These are phyloP conservation scores for Autographa pulchrina DNA, from an alignment of 2,888 invertebrate genomes.

Conservation along the genomic window DNA sequence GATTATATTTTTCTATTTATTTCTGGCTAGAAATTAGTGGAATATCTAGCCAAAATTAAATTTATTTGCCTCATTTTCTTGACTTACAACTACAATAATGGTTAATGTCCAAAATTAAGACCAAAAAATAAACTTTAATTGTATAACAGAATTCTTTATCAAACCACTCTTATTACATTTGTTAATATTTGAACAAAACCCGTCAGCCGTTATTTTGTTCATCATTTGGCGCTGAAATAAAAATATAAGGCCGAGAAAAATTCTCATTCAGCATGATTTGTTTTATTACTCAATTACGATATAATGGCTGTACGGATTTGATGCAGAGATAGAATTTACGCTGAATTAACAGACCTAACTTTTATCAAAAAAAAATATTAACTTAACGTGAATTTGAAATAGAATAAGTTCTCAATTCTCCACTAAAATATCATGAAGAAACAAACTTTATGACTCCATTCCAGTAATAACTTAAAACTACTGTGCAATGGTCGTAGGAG, in stretches of 20 bases:
- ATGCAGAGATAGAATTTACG: conserved; percentile 2
- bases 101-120: not conserved
- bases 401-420: not conserved
- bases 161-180: not conserved
- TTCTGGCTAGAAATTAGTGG: not conserved
- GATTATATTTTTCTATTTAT: no score
- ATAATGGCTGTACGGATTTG: not conserved
- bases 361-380: not conserved
- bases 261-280: not conserved
- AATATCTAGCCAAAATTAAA: not conserved
- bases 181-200: conserved; percentile 2
- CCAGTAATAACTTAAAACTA: not conserved
- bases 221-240: not conserved
- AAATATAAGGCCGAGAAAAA: not conserved
- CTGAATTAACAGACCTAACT: not conserved
- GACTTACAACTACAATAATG: not conserved
- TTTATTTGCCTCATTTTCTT: not conserved
- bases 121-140: not conserved
- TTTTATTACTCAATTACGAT: not conserved
- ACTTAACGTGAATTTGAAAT: not conserved
- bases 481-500: conserved; percentile 13
- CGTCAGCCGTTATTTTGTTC: conserved; percentile 1
- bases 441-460: not conserved
- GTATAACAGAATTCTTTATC: not conserved
- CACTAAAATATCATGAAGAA: not conserved